Percentiles rank a stretch among this genome's conserved stretches.
Evolutionary conservation across 2,797 vertebrate species (phyloP).

Genomic region (Tokudaia tokunoshimensis): DNA sequence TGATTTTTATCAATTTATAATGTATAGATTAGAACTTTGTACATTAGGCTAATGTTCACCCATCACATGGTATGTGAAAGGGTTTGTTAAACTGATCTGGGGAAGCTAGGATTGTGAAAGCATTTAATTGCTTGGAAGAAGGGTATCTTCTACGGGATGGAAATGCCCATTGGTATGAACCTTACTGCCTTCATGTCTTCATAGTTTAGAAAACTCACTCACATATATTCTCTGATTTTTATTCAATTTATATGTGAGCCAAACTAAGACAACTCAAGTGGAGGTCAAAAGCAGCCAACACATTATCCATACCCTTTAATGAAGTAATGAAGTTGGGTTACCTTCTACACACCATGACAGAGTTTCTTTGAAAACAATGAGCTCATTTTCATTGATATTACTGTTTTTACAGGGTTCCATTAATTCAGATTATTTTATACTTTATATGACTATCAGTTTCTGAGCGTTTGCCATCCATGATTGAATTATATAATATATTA

Average conservation of each 20-base stretch:
- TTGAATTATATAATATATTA: neutral
- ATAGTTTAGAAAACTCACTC: conserved; percentile 39
- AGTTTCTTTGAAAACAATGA: conserved; percentile 43
- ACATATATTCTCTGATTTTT: conserved; percentile 37
- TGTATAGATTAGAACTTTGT: conserved; percentile 32
- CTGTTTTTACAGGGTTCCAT: neutral
- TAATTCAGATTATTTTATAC: neutral
- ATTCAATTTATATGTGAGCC: conserved; percentile 29
- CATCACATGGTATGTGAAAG: conserved; percentile 21
- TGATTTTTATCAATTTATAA: conserved; percentile 41
- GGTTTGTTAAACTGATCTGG: conserved; percentile 5
- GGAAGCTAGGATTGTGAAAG: neutral
- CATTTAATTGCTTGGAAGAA: conserved; percentile 37
- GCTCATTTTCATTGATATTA: conserved; percentile 26
- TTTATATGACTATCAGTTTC: neutral
- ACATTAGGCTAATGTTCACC: conserved; percentile 17
- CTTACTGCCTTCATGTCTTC: neutral
- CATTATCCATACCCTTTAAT: neutral
- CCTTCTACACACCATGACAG: neutral
- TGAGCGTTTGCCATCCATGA: neutral
- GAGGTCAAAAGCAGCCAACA: neutral
- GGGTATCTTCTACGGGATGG: neutral
- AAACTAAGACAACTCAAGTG: conserved; percentile 25
- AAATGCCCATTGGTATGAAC: conserved; percentile 7
- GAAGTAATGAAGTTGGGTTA: neutral